phyloP scores from a whole-genome alignment of 2,113 vertebrate species.

The Neomonachus schauinslandi region DNA sequence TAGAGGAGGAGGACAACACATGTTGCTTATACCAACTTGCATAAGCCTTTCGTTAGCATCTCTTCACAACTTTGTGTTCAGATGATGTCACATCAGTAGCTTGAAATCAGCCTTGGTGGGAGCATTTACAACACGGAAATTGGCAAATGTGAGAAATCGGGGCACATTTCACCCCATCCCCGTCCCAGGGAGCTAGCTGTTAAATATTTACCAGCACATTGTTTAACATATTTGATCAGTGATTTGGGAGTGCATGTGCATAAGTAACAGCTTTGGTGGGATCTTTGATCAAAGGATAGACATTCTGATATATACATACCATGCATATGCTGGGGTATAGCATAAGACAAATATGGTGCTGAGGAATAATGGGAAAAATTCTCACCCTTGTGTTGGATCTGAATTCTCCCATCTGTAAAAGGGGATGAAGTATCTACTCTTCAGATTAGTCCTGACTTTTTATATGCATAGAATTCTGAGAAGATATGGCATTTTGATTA shows the following conservation, averaged over 20 bases:
- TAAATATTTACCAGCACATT: neutral
- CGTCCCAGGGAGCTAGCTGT: neutral
- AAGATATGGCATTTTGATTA: neutral
- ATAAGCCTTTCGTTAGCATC: neutral
- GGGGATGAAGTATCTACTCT: neutral
- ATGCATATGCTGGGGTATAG: neutral
- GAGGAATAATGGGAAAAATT: neutral
- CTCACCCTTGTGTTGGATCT: neutral
- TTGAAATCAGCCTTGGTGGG: neutral
- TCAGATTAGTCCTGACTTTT: neutral
- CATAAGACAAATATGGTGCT: neutral
- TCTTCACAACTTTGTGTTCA: neutral
- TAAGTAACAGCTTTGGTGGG: neutral
- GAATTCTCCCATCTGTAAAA: neutral
- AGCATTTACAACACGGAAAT: neutral
- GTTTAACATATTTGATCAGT: neutral
- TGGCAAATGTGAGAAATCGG: neutral
- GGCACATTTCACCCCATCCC: neutral
- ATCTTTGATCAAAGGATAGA: neutral
- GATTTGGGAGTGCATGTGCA: neutral
- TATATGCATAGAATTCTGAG: neutral
- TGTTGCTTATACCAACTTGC: neutral
- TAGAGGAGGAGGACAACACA: rapidly evolving
- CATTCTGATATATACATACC: neutral
- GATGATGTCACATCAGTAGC: neutral